Conservation (phyloP, 64 coral and sea anemone species). For the Astreopora myriophthalma region DNA sequence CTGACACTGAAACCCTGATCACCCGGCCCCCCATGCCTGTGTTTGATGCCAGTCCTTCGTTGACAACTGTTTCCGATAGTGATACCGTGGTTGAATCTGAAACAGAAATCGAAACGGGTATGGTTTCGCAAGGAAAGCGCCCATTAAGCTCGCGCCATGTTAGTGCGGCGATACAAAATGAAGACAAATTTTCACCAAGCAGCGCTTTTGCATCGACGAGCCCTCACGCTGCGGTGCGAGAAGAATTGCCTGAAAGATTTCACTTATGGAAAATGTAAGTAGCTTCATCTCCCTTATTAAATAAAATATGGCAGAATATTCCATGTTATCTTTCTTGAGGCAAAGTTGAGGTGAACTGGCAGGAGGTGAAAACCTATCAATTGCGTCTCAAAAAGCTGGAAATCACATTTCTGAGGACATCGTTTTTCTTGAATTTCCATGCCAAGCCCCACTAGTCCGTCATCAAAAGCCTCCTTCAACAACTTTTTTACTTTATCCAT, state of each 20-base stretch:
- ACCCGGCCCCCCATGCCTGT: constrained; percentile 90
- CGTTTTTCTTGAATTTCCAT: too few relatives aligned
- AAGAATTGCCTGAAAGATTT: constrained; percentile 84
- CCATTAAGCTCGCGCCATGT: neutral
- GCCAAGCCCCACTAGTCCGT: too few relatives aligned
- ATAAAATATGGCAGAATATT: too few relatives aligned
- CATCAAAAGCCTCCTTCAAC: too few relatives aligned
- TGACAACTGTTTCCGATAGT: constrained; percentile 93
- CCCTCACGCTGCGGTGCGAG: constrained; percentile 83
- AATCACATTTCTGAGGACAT: too few relatives aligned
- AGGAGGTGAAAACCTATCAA: too few relatives aligned
- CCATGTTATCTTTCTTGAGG: neutral
- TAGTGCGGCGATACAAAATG: neutral
- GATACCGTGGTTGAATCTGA: constrained; percentile 84
- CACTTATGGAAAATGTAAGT: constrained; percentile 94
- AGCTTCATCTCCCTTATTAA: too few relatives aligned
- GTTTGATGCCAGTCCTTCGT: constrained; percentile 89
- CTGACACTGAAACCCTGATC: constrained; percentile 82
- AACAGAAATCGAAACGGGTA: constrained; percentile 62
- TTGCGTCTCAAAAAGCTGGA: too few relatives aligned
- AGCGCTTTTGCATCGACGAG: constrained; percentile 88
- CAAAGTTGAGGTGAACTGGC: too few relatives aligned
- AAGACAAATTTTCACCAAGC: constrained; percentile 73
- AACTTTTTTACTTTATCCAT: too few relatives aligned
- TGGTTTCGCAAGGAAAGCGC: neutral